Conservation (phyloP, 2,113 vertebrate genomes). For the Stictonetta naevosa region DNA sequence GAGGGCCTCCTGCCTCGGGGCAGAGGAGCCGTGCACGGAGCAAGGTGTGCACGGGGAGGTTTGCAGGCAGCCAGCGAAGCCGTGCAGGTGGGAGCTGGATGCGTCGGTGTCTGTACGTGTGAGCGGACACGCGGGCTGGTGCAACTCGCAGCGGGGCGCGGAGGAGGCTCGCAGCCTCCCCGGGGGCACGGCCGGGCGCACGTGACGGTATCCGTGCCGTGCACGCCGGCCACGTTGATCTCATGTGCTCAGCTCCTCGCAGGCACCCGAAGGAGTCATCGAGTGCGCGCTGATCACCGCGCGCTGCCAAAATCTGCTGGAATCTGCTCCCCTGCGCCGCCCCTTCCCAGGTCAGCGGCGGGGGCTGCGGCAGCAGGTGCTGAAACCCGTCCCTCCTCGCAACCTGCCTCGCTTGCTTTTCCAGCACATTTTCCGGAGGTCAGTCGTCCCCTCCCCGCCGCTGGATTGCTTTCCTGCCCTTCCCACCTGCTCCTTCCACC, state of each 20-base stretch:
- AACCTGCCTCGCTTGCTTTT: slow-evolving; percentile 58
- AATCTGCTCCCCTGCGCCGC: slow-evolving; percentile 59
- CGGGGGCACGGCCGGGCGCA: accelerated
- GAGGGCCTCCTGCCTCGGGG: background rate
- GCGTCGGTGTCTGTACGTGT: accelerated
- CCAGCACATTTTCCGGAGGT: slow-evolving; percentile 71
- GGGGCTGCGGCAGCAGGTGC: slow-evolving; percentile 68
- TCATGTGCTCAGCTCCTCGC: slow-evolving; percentile 37
- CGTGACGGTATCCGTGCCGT: background rate
- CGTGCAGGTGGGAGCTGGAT: background rate
- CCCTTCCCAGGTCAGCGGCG: slow-evolving; percentile 59
- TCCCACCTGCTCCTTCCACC: slow-evolving; percentile 46
- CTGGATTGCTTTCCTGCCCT: slow-evolving; percentile 42
- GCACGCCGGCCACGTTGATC: slow-evolving; percentile 1
- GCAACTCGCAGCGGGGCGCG: accelerated
- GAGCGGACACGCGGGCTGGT: accelerated
- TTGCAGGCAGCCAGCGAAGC: background rate
- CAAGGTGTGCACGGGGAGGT: background rate
- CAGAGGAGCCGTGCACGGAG: accelerated
- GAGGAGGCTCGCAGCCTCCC: background rate
- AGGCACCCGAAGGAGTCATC: slow-evolving; percentile 68
- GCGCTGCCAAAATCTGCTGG: slow-evolving; percentile 59
- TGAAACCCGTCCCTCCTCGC: slow-evolving; percentile 44
- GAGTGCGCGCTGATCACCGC: background rate
- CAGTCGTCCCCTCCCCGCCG: slow-evolving; percentile 19